Evolutionary conservation across 2,888 invertebrate genomes (phyloP).

Genomic region (Himalopsyche kuldschensis): DNA sequence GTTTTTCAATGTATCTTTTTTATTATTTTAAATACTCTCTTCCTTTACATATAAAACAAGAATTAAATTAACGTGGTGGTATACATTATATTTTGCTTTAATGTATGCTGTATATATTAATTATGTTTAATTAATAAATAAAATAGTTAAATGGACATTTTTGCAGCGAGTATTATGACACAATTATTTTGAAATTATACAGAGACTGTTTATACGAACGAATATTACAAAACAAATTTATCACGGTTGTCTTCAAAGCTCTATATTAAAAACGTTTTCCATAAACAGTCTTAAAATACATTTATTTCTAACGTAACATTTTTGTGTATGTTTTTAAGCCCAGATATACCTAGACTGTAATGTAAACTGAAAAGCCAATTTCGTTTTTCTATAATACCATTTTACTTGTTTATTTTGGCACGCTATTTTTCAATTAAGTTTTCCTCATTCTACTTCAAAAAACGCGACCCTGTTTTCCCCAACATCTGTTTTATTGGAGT

Average conservation of each 20-base stretch:
- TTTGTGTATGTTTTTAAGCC: background rate
- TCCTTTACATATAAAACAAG: background rate
- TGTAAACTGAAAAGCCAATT: background rate
- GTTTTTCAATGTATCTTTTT: background rate
- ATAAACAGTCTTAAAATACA: background rate
- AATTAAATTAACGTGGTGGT: background rate
- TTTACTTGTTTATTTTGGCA: background rate
- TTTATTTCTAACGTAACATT: background rate
- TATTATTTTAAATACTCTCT: background rate
- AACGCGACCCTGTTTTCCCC: background rate
- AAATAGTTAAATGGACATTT: too few species aligned
- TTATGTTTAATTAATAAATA: too few species aligned
- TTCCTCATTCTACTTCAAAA: background rate
- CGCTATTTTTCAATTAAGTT: slow-evolving; percentile 1
- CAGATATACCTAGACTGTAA: background rate
- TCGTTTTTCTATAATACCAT: background rate
- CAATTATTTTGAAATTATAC: too few species aligned
- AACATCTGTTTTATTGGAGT: background rate
- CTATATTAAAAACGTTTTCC: background rate
- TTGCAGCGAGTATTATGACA: too few species aligned
- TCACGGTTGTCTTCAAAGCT: too few species aligned
- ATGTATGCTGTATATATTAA: too few species aligned
- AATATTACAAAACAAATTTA: too few species aligned
- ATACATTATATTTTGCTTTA: too few species aligned
- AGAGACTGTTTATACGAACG: too few species aligned